A percentile compares a stretch with the other conserved stretches of the same genome.
Conservation (phyloP, 2,888 invertebrate species). For the Leucozona laternaria region DNA sequence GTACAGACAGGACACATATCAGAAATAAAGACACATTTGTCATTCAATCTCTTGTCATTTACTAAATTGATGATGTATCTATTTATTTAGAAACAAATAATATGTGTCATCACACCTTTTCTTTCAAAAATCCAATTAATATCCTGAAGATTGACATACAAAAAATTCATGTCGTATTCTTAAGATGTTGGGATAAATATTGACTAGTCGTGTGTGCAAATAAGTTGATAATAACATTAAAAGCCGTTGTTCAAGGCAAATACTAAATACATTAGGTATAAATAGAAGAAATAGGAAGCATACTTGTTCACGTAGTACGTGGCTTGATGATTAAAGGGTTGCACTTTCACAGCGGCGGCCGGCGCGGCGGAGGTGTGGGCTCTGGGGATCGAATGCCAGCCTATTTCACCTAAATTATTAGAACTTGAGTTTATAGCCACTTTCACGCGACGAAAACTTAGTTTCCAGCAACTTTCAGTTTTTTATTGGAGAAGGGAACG, state of each 20-base stretch:
- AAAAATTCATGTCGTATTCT: neutral
- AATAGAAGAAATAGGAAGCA: no score
- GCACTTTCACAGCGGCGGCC: no score
- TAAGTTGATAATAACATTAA: neutral
- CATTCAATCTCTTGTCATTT: neutral
- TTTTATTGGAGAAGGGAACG: no score
- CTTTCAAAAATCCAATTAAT: slow-evolving; percentile 55
- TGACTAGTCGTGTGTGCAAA: neutral
- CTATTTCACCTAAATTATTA: no score
- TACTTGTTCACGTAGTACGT: no score
- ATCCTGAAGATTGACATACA: slow-evolving; percentile 11
- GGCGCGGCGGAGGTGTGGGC: no score
- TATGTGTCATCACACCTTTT: slow-evolving; percentile 19
- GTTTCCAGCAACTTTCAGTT: no score
- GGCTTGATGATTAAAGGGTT: no score
- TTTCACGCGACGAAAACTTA: no score
- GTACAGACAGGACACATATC: neutral
- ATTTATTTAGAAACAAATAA: slow-evolving; percentile 45
- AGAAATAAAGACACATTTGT: neutral
- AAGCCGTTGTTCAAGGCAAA: neutral
- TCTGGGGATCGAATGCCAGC: no score
- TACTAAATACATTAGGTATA: neutral
- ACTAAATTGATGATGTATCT: slow-evolving; percentile 33
- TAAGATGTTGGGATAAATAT: neutral
- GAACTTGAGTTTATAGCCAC: no score